A percentile compares a stretch with the other conserved stretches of the same genome.
Evolutionary conservation across 2,113 vertebrate species (phyloP).

Genomic region (Lepus timidus): DNA sequence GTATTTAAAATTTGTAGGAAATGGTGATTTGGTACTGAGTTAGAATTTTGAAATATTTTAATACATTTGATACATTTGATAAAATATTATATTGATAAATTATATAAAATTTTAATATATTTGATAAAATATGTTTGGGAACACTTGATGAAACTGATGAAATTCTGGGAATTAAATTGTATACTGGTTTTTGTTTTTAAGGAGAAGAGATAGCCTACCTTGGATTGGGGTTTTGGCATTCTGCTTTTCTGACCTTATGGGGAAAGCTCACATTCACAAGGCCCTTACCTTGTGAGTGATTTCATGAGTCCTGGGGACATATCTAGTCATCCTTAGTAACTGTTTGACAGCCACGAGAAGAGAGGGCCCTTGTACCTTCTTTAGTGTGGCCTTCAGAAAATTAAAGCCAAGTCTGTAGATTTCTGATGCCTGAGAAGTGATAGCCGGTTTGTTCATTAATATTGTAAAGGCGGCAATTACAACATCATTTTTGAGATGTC

Average conservation of each 20-base stretch:
- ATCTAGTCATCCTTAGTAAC: too few species aligned
- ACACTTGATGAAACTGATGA: neutral
- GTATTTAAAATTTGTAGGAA: neutral
- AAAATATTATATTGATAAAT: neutral
- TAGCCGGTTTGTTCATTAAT: neutral
- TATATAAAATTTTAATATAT: neutral
- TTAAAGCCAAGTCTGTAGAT: neutral
- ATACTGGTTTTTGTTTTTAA: neutral
- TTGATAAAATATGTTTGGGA: neutral
- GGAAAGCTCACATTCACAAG: neutral
- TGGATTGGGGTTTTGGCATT: neutral
- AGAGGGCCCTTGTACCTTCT: neutral
- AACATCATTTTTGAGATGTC: neutral
- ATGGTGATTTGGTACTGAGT: neutral
- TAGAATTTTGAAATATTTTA: neutral
- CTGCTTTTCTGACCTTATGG: neutral
- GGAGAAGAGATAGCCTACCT: too few species aligned
- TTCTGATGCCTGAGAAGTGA: neutral
- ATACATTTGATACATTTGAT: neutral
- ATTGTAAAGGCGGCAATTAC: neutral
- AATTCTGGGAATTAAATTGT: neutral
- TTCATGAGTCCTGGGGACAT: too few species aligned
- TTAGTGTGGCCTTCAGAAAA: neutral
- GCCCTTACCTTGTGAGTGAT: rapidly evolving
- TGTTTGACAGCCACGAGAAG: neutral